Evolutionary conservation across 2,888 invertebrate genomes (phyloP), one percentile per base, ranked within the genome.

Genomic region (Synanthedon formicaeformis): DNA sequence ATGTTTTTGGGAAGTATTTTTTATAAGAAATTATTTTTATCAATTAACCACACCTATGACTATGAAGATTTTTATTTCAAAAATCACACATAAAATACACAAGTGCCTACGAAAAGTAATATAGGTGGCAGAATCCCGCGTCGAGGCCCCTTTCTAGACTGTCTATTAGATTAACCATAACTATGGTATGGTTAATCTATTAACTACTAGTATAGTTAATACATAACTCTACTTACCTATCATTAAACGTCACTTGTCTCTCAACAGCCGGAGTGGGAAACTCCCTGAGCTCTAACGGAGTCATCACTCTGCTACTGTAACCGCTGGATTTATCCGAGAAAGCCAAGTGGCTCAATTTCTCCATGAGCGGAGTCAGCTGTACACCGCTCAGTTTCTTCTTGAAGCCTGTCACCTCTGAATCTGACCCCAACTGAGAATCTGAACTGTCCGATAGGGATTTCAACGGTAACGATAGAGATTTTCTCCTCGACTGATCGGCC

Each of bases 351-450:
- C 93, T 94, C 48, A 95, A 71, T 69, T 94, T 95, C 40, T 94
- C 93, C 93, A 95, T 94, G 1, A 95, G 71, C 0, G 95, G 95
- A 0, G 95, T 95, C 51, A 95, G 67, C 56, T 93, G 94, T 0
- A 94, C 90, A 0, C 93, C 93, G 10, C 90, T 89, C 40, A 91
- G 60, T 59, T 90, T 91, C 64, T 89, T 89, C 58, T 86, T 85
- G 52, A 82, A 79, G 55, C 80, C 78, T 0, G 77, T 71, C 1
- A 74, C 69, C 49, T 86, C 81, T 0, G 78, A 66, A 14, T 82
- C 83, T 0, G 76, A 68, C 0, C 65, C 70, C 16, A 73, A 70
- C 53, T 81, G 82, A 1, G 77, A 67, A 56, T 86, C 86, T 0
- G 78, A 66, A 60, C 74, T 78, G 57, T 88, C 80, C n/a, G 78